phyloP scores from a whole-genome alignment of 2,113 vertebrate species.

The Meles meles region DNA sequence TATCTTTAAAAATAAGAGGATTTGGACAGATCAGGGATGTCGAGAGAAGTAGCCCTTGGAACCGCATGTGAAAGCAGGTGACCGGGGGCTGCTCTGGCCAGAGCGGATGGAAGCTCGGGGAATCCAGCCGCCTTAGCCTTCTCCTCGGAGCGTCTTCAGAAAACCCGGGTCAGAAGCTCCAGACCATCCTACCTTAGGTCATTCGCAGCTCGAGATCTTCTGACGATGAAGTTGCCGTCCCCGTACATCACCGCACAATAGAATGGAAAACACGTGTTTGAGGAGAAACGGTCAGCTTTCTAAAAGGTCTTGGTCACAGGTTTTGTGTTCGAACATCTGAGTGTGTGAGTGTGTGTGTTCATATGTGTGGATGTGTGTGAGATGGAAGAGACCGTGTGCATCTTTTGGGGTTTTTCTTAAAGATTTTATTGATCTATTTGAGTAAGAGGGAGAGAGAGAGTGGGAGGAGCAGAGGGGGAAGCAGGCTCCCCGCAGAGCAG shows the following conservation, averaged over 20 bases:
- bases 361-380: no score
- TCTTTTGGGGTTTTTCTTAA: background rate
- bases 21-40: no score
- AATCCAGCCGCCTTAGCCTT: rapidly evolving
- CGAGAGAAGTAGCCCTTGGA: no score
- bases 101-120: background rate
- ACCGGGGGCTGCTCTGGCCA: background rate
- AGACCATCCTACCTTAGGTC: background rate
- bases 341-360: background rate
- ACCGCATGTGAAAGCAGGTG: background rate
- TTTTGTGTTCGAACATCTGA: background rate
- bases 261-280: rapidly evolving
- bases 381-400: rapidly evolving
- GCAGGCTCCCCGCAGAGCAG: no score
- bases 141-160: rapidly evolving
- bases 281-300: rapidly evolving
- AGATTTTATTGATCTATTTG: background rate
- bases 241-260: rapidly evolving
- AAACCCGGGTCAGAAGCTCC: rapidly evolving
- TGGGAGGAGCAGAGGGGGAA: background rate
- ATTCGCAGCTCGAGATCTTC: rapidly evolving
- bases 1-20: background rate
- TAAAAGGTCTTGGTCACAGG: no score
- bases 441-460: background rate
- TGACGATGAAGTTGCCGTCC: rapidly evolving